Evolutionary conservation across 2,888 invertebrate species (phyloP).

Genomic region (Ophioninae sp.): DNA sequence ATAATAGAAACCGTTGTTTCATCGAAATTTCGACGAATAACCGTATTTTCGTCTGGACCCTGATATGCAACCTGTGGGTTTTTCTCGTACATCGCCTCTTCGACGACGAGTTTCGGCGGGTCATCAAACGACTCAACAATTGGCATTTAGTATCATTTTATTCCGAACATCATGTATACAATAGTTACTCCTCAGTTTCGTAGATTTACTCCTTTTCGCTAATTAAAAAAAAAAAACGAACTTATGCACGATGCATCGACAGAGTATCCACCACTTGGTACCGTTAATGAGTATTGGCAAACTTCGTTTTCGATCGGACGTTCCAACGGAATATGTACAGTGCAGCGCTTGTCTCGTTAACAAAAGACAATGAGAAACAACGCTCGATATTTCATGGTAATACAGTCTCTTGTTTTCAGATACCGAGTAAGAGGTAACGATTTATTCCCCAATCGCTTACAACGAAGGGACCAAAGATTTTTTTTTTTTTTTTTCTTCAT

Average conservation of each 20-base stretch:
- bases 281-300: constrained; percentile 38
- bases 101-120: not conserved
- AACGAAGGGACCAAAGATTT: constrained; percentile 34
- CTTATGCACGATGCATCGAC: not conserved
- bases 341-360: constrained; percentile 28
- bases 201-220: constrained; percentile 49
- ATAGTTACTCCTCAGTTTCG: constrained; percentile 65
- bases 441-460: constrained; percentile 35
- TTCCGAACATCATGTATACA: constrained; percentile 73
- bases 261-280: constrained; percentile 8
- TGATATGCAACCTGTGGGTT: too few species aligned
- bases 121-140: not conserved
- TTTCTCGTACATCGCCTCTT: too few species aligned
- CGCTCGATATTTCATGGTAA: constrained; percentile 45
- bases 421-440: constrained; percentile 38
- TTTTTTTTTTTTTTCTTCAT: constrained; percentile 29
- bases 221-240: constrained; percentile 46
- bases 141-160: constrained; percentile 62
- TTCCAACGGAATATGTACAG: constrained; percentile 59
- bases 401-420: constrained; percentile 61
- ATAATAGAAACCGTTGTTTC: too few species aligned
- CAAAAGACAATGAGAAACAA: constrained; percentile 28
- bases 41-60: too few species aligned
- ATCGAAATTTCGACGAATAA: too few species aligned
- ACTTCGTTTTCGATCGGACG: constrained; percentile 47